Evolutionary conservation across 1,140 invertebrate genomes (phyloP), one percentile per base, ranked within the genome.

Genomic region (Calycopis cecrops): DNA sequence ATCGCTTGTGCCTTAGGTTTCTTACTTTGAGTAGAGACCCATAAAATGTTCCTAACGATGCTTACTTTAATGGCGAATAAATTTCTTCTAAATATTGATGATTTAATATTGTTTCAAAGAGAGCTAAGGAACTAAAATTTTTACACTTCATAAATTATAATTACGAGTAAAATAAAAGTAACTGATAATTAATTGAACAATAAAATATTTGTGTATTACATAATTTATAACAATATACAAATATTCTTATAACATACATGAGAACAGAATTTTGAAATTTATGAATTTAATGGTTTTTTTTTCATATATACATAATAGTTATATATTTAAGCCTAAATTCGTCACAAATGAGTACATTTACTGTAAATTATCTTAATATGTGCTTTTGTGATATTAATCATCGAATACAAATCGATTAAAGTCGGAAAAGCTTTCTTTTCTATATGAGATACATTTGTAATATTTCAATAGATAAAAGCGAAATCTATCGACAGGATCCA

Each of bases 241-340:
- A 71, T 62, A 73, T 65, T 66, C 67, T 73, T 76, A 70, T 68
- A 79, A 69, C 57, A 66, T 70, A 59, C 67, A 71, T 71, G 70
- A 61, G 69, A 76, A 61, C 72, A 76, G 72, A 63, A 71, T 67
- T 67, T 62, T 65, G 60, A 63, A 65, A 66, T 66, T 61, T 57
- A 62, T 65, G 52, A 57, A 64, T 28, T 28, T 6, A 28, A 28
- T 60, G 50, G 63, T 68, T 57, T 60, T 71, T 68, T 65, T 65
- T 78, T 79, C 76, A 70, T 85, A 85, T 85, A 82, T 85, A 85
- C 79, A 85, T 76, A 79, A 76, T 74, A 76, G 65, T 69, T 56
- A 42, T 28, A 40, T 53, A 53, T 28, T 44, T 53, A 53, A 53
- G 61, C 59, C 60, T 55, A 56, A 60, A 55, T 54, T 61, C 49